Evolutionary conservation across 2,888 invertebrate genomes (phyloP).

Genomic region (Crioceris asparagi): DNA sequence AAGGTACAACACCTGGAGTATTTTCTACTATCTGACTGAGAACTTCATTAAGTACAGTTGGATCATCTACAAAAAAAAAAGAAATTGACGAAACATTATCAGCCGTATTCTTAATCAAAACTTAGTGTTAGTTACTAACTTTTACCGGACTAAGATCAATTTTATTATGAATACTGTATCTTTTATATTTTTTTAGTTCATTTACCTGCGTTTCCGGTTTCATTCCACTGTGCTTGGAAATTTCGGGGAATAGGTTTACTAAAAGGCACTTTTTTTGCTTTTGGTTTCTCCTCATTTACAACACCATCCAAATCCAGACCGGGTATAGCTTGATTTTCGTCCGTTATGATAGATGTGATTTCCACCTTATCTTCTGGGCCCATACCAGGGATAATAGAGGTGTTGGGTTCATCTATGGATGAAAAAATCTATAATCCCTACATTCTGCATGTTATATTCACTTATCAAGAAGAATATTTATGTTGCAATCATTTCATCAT

Average conservation of each 20-base stretch:
- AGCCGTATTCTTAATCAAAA: too few species aligned
- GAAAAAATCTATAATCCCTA: too few species aligned
- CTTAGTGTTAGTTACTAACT: too few species aligned
- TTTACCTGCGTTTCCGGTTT: slow-evolving; percentile 39
- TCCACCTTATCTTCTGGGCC: slow-evolving; percentile 94
- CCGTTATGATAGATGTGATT: slow-evolving; percentile 64
- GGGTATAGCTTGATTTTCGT: slow-evolving; percentile 71
- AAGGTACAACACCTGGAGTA: slow-evolving; percentile 66
- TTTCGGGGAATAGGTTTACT: slow-evolving; percentile 93
- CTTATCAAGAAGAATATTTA: too few species aligned
- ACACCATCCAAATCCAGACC: slow-evolving; percentile 72
- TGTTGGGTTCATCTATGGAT: slow-evolving; percentile 52
- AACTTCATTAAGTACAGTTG: slow-evolving; percentile 49
- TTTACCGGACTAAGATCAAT: too few species aligned
- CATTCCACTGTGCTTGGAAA: slow-evolving; percentile 96
- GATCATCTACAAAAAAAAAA: slow-evolving; percentile 31
- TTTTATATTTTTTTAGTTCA: too few species aligned
- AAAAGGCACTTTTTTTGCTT: slow-evolving; percentile 79
- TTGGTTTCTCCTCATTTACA: slow-evolving; percentile 54
- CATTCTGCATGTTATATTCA: too few species aligned
- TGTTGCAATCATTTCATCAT: too few species aligned
- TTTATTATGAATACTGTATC: too few species aligned
- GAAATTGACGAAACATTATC: too few species aligned
- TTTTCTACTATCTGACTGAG: slow-evolving; percentile 64
- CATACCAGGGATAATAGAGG: slow-evolving; percentile 87